These are phyloP conservation scores for Idaea straminata DNA, from an alignment of 2,888 invertebrate species.

Conservation along the genomic window DNA sequence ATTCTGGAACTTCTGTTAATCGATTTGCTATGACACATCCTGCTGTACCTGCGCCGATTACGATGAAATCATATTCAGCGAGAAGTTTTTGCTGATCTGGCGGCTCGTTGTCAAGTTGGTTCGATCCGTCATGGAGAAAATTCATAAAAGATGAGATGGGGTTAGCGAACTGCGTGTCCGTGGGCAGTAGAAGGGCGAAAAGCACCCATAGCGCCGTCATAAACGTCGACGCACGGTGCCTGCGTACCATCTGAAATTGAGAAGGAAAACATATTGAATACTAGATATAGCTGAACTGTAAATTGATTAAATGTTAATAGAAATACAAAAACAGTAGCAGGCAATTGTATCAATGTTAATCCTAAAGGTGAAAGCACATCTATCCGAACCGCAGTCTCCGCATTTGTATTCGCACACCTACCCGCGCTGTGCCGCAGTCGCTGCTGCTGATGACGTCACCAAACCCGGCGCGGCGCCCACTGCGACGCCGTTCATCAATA, in stretches of 20 bases:
- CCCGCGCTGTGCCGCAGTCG: too few species aligned
- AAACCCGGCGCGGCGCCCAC: too few species aligned
- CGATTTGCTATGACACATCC: conserved; percentile 88
- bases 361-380: too few species aligned
- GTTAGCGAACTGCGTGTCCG: conserved; percentile 50
- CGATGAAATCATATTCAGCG: conserved; percentile 86
- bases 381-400: too few species aligned
- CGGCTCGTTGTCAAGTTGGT: conserved; percentile 76
- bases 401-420: too few species aligned
- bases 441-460: too few species aligned
- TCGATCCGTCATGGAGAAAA: conserved; percentile 76
- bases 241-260: conserved; percentile 65
- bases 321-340: too few species aligned
- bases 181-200: conserved; percentile 42
- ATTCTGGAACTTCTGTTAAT: conserved; percentile 84
- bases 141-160: conserved; percentile 74
- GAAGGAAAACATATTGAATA: conserved; percentile 9
- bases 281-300: neutral
- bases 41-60: conserved; percentile 90
- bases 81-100: conserved; percentile 70
- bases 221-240: conserved; percentile 40
- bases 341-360: too few species aligned
- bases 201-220: conserved; percentile 50
- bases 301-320: too few species aligned
- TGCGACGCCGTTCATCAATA: too few species aligned